A percentile compares a stretch with the other conserved stretches of the same genome.
These are phyloP conservation scores for Caenorhabditis japonica DNA, from an alignment of 2,888 invertebrate genomes.

Conservation along the genomic window DNA sequence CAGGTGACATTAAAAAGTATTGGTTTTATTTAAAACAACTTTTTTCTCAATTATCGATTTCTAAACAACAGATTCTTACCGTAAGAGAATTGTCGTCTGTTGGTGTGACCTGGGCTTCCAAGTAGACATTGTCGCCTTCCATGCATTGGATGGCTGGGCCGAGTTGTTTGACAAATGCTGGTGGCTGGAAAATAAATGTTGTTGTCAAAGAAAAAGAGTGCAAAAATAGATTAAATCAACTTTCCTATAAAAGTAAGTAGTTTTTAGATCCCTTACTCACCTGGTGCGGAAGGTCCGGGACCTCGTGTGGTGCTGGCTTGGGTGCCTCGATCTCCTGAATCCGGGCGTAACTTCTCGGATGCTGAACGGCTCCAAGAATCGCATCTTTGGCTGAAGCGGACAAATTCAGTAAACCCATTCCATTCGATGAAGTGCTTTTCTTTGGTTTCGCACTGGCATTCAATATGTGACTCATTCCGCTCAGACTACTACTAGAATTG, in stretches of 20 bases:
- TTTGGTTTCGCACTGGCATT: constrained; percentile 2
- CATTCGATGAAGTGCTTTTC: constrained; percentile 13
- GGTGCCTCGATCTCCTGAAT: constrained; percentile 75
- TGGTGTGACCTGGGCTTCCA: constrained; percentile 79
- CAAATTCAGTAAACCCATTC: constrained; percentile 59
- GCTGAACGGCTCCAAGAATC: constrained; percentile 71
- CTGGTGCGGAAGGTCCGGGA: constrained; percentile 67
- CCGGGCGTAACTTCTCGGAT: constrained; percentile 70
- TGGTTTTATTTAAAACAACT: neutral
- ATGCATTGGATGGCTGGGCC: constrained; percentile 72
- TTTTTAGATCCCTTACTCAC: constrained; percentile 13
- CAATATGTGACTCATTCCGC: constrained; percentile 25
- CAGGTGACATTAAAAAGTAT: no score
- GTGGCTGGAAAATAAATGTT: constrained; percentile 56
- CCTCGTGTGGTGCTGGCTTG: constrained; percentile 66
- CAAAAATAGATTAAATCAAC: neutral
- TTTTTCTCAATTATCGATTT: neutral
- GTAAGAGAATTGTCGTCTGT: constrained; percentile 78
- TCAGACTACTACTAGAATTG: constrained; percentile 12
- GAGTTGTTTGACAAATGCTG: constrained; percentile 71
- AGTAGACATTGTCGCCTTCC: constrained; percentile 79
- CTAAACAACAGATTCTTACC: constrained; percentile 40
- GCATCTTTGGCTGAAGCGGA: constrained; percentile 72
- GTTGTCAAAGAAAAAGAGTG: neutral
- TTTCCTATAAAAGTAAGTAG: neutral